A percentile compares a stretch with the other conserved stretches of the same genome.
Conservation (phyloP, 2,797 vertebrate species). For the Pyrocephalus nanus region DNA sequence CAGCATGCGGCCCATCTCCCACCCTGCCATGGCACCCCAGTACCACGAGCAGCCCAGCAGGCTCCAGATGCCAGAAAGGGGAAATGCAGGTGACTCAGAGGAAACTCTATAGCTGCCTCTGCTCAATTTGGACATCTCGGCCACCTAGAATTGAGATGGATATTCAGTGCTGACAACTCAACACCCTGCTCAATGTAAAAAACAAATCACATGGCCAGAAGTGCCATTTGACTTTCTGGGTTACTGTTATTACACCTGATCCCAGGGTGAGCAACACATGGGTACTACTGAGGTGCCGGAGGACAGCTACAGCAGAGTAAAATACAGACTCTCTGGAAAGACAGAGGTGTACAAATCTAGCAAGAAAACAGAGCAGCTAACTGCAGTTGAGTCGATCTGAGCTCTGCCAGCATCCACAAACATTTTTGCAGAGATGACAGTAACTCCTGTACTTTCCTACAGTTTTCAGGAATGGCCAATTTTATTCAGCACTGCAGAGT, state of each 20-base stretch:
- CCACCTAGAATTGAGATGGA: fast-evolving
- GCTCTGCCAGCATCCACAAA: neutral
- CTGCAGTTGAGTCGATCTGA: neutral
- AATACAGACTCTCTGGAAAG: neutral
- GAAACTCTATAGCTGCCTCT: neutral
- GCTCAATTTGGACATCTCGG: neutral
- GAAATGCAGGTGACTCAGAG: neutral
- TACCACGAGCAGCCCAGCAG: neutral
- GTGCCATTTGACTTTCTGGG: neutral
- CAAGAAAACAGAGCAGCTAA: neutral
- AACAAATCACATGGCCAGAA: neutral
- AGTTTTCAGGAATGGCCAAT: neutral
- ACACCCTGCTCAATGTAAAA: fast-evolving
- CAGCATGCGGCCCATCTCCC: fast-evolving
- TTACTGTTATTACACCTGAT: neutral
- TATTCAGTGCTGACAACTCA: neutral
- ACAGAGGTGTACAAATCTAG: neutral
- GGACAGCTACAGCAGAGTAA: neutral
- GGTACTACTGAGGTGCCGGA: neutral
- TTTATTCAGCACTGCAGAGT: neutral
- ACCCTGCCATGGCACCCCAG: neutral
- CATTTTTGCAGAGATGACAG: neutral
- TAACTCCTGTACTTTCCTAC: neutral
- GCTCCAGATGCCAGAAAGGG: neutral
- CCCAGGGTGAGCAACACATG: neutral